A percentile compares a stretch with the other conserved stretches of the same genome.
Conservation (phyloP, 2,797 vertebrate species). For the Xenentodon cancila region DNA sequence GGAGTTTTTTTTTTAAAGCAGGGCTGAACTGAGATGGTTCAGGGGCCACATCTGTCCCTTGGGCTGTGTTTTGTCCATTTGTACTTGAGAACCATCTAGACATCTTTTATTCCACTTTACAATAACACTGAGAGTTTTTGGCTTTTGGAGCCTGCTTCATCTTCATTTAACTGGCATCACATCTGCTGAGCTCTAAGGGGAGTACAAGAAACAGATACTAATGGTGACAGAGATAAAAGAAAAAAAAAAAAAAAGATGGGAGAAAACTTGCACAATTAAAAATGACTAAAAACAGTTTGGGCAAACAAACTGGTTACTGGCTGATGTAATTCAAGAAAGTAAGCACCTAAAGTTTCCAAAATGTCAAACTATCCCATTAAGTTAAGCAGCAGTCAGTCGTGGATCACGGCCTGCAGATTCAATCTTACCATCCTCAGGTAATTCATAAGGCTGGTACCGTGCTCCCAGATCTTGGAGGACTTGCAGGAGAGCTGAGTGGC, state of each 20-base stretch:
- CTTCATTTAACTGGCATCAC: not conserved
- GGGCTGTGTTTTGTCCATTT: too few species aligned
- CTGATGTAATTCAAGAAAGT: constrained; percentile 2
- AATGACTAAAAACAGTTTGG: not conserved
- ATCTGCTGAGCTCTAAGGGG: not conserved
- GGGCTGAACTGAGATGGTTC: too few species aligned
- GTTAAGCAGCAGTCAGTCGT: not conserved
- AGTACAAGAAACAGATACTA: not conserved
- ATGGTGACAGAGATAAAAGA: not conserved
- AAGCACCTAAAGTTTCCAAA: constrained; percentile 10
- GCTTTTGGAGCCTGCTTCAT: not conserved
- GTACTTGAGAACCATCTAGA: too few species aligned
- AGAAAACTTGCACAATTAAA: not conserved
- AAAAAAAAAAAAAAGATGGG: not conserved
- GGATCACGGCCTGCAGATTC: constrained; percentile 27
- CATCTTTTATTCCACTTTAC: too few species aligned
- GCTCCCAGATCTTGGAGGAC: constrained; percentile 98
- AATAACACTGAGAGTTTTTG: too few species aligned
- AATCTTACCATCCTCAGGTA: constrained; percentile 97
- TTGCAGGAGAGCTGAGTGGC: constrained; percentile 96
- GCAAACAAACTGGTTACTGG: not conserved
- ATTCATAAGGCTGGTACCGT: constrained; percentile 99
- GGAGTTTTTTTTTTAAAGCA: too few species aligned
- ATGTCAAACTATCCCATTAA: constrained; percentile 16
- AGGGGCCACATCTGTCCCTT: too few species aligned